Evolutionary conservation across 2,797 vertebrate species (phyloP).

Genomic region (Pitangus sulphuratus): DNA sequence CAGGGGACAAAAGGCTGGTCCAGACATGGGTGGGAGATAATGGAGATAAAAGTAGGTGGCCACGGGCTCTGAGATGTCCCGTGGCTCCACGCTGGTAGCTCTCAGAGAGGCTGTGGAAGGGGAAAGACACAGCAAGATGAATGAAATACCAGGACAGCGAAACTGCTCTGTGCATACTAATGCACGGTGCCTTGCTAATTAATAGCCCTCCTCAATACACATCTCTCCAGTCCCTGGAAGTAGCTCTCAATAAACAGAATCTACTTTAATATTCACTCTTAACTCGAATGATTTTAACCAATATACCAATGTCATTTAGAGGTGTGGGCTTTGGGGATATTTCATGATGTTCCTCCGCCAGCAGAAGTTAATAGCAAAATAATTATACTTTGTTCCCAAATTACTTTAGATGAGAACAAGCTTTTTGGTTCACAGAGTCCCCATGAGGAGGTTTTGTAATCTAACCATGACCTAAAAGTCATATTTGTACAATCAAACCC

Average conservation of each 20-base stretch:
- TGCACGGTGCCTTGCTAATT: background rate
- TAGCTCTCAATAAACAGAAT: slow-evolving; percentile 24
- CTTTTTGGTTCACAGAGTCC: background rate
- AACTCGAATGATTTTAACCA: background rate
- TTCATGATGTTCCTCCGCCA: background rate
- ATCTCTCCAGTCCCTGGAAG: slow-evolving; percentile 4
- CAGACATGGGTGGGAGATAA: background rate
- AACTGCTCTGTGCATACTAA: background rate
- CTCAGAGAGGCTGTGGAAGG: background rate
- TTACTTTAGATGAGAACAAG: background rate
- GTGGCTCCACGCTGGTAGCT: background rate
- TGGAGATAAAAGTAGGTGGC: background rate
- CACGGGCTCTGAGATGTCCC: background rate
- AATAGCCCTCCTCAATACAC: background rate
- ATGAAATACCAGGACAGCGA: background rate
- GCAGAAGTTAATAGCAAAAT: slow-evolving; percentile 47
- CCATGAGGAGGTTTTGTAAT: background rate
- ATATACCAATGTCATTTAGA: slow-evolving; percentile 11
- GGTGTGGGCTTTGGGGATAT: slow-evolving; percentile 36
- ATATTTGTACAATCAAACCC: background rate
- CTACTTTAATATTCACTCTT: background rate
- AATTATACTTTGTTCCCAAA: slow-evolving; percentile 38
- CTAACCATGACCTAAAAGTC: background rate
- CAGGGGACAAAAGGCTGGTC: background rate
- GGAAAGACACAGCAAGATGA: background rate